These are phyloP conservation scores for Daktulosphaira vitifoliae DNA, from an alignment of 1,140 invertebrate species.

Conservation along the genomic window DNA sequence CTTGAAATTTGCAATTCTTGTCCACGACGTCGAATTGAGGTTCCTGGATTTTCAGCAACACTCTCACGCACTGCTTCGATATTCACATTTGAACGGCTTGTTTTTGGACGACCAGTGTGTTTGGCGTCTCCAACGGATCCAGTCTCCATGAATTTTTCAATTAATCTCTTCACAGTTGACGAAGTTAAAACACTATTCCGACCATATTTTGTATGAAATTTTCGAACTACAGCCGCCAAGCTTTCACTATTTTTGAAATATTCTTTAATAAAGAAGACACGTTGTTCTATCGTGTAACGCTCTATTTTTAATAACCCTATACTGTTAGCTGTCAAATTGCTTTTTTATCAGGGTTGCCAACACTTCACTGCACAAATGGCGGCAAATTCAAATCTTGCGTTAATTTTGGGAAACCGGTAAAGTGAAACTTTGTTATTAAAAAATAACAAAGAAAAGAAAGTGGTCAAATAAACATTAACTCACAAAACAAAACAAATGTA, in stretches of 20 bases:
- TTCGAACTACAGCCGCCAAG: slow-evolving; percentile 29
- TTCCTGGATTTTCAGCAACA: slow-evolving; percentile 28
- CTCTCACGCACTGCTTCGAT: slow-evolving; percentile 34
- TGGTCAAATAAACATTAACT: too few species aligned
- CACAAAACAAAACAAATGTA: too few species aligned
- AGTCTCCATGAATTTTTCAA: slow-evolving; percentile 36
- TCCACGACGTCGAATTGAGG: slow-evolving; percentile 34
- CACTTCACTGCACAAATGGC: too few species aligned
- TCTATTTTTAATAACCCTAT: too few species aligned
- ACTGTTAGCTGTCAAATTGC: too few species aligned
- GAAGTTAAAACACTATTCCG: slow-evolving; percentile 18
- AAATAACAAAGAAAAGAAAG: too few species aligned
- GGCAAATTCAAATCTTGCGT: too few species aligned
- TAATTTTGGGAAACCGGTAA: too few species aligned
- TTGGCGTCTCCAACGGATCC: slow-evolving; percentile 34
- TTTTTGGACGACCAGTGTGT: slow-evolving; percentile 33
- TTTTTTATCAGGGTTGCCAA: too few species aligned
- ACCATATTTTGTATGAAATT: slow-evolving; percentile 32
- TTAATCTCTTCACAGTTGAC: slow-evolving; percentile 33
- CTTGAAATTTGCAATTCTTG: slow-evolving; percentile 10
- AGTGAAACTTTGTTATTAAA: too few species aligned
- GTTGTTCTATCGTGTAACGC: slow-evolving; percentile 33
- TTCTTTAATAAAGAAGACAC: slow-evolving; percentile 31
- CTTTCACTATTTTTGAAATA: slow-evolving; percentile 31
- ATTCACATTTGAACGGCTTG: slow-evolving; percentile 35